Percentiles rank a stretch among this genome's conserved stretches.
phyloP scores from a whole-genome alignment of 2,888 invertebrate species.

The Carabus problematicus region DNA sequence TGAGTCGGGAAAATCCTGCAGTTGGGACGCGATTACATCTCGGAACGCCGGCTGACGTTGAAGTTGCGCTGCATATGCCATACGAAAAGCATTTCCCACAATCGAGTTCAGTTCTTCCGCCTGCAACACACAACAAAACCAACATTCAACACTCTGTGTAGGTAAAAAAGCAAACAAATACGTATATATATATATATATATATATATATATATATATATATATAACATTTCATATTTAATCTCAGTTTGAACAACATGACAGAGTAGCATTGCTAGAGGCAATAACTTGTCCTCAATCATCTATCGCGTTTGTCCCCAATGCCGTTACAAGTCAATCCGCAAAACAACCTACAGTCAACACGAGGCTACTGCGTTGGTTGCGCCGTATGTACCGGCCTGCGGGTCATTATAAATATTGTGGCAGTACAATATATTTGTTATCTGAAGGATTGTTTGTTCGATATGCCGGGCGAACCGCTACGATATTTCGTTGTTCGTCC shows the following conservation, averaged over 20 bases:
- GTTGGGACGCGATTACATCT: conserved; percentile 71
- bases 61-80: conserved; percentile 88
- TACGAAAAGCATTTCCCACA: conserved; percentile 90
- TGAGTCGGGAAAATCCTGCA: conserved; percentile 49
- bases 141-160: conserved; percentile 1
- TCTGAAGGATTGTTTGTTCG: conserved; percentile 10
- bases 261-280: background rate
- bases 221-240: background rate
- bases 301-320: background rate
- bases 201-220: background rate
- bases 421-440: conserved; percentile 36
- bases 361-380: too few species aligned
- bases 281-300: background rate
- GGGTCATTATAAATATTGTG: conserved; percentile 19
- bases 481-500: conserved; percentile 42
- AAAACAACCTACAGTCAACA: too few species aligned
- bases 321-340: too few species aligned
- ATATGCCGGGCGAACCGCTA: too few species aligned
- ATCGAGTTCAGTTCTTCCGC: conserved; percentile 87
- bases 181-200: background rate
- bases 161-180: background rate
- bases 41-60: conserved; percentile 72
- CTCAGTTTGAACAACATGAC: background rate
- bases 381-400: too few species aligned
- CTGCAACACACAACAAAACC: conserved; percentile 61